Evolutionary conservation across 1,140 invertebrate genomes (phyloP), one percentile per base, ranked within the genome.

Genomic region (Amyelois transitella): DNA sequence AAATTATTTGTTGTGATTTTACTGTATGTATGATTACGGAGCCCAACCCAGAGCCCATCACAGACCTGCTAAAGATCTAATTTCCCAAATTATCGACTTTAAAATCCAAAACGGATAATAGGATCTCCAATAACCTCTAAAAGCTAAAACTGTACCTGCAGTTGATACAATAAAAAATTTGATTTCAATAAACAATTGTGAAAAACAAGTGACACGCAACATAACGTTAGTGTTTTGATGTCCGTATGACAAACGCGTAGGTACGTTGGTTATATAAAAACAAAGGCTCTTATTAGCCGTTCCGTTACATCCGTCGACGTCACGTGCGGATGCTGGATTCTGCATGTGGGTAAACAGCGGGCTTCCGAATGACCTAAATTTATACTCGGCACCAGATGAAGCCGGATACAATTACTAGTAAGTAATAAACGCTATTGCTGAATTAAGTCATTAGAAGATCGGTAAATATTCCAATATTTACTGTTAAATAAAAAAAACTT

Each of bases 231-330:
- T 32, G 28, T 32, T 32, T 32, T 32, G 28, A 32, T 14, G 32
- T 38, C 32, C 32, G 32, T 8, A 12, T 21, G 45, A 21, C 45
- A 48, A 14, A 45, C 10, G 8, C 45, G 52, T 51, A 54, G n/a
- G n/a, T 60, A 52, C 18, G 17, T 60, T 48, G 14, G 51, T 50
- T n/a, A n/a, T n/a, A n/a, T n/a, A n/a, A 53, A 66, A 76, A 82
- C 77, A 79, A 79, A 74, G 63, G 65, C 55, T 58, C 12, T 38
- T 38, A 38, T 38, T 60, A 60, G 61, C 51, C 57, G 64, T 68
- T 71, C 79, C 79, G 76, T 76, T 78, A 78, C 60, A 62, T 75
- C 69, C 67, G 73, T 49, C 64, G 38, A 63, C 62, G 64, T 66
- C 62, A 67, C 32, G 47, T 18, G 32, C 43, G 45, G 45, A 53